These are phyloP conservation scores for Calidris pygmaea DNA, from an alignment of 2,113 vertebrate genomes.

Conservation along the genomic window DNA sequence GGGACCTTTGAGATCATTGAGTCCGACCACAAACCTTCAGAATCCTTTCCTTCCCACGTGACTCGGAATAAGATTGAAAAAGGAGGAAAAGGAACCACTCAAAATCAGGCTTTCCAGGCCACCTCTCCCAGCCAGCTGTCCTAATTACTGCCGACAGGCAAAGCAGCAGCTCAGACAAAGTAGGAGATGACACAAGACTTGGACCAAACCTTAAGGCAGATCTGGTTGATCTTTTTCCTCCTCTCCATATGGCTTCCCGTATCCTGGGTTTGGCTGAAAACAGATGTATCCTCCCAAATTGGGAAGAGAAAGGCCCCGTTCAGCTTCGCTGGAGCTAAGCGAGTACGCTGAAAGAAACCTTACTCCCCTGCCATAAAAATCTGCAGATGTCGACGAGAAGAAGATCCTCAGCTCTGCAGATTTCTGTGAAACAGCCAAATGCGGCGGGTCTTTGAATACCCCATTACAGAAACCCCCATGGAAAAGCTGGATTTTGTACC, in stretches of 20 bases:
- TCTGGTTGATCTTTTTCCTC: neutral
- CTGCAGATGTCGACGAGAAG: neutral
- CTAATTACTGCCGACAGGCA: neutral
- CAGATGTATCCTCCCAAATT: neutral
- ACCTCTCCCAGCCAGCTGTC: neutral
- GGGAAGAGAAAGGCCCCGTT: neutral
- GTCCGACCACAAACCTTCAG: too few relatives aligned
- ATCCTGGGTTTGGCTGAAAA: neutral
- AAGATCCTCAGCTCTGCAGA: neutral
- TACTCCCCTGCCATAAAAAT: neutral
- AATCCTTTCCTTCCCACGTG: neutral
- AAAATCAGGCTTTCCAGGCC: neutral
- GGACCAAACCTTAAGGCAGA: neutral
- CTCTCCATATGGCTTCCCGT: neutral
- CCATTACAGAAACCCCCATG: neutral
- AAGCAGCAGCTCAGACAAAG: neutral
- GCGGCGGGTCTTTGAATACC: neutral
- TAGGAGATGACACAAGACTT: neutral
- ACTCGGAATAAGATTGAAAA: neutral
- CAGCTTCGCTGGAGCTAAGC: neutral
- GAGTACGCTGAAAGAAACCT: neutral
- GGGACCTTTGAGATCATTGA: too few relatives aligned
- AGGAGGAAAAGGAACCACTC: neutral
- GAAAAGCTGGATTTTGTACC: neutral
- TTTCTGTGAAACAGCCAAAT: neutral